Evolutionary conservation across 1,140 invertebrate species (phyloP), one percentile per base, ranked within the genome.

Genomic region (Copidosoma floridanum): DNA sequence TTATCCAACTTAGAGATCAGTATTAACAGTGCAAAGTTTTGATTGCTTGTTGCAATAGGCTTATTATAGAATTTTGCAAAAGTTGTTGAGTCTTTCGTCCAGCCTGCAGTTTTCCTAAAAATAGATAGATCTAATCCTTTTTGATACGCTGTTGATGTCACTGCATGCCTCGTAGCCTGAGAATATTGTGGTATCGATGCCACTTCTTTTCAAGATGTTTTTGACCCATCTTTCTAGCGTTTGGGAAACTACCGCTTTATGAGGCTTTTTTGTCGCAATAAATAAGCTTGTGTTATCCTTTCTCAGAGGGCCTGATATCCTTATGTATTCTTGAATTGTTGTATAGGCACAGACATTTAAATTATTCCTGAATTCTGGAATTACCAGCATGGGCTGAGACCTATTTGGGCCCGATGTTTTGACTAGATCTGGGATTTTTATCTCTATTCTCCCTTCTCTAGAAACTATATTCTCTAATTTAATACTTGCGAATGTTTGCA

Each of bases 181-280:
- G 66, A 59, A 68, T 7, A 48, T 32, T 11, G 50, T 38, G 1
- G 27, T 57, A 35, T 65, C 37, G 40, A 59, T 61, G 20, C 64
- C 59, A 47, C 58, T 59, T 6, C 61, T n/a, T 18, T n/a, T 20
- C 14, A 63, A 11, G 0, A 40, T 37, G 11, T 7, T 10, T 23
- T 65, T 65, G 5, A 68, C 18, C 70, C 72, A 75, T n/a, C 70
- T 57, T 40, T 65, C 67, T 23, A 75, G 40, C 8, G 63, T 68
- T 58, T 70, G 66, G n/a, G 66, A 43, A 1, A 62, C 44, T 12
- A 68, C 66, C 18, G 57, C 20, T 38, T 65, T 68, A 32, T 70
- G 54, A 1, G 67, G 70, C 20, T 58, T 64, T 26, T 59, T 63
- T 32, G 43, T 29, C 52, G 62, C 53, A 3, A 69, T 20, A 51